Evolutionary conservation across 2,797 vertebrate species (phyloP).

Genomic region (Gymnocypris eckloni): DNA sequence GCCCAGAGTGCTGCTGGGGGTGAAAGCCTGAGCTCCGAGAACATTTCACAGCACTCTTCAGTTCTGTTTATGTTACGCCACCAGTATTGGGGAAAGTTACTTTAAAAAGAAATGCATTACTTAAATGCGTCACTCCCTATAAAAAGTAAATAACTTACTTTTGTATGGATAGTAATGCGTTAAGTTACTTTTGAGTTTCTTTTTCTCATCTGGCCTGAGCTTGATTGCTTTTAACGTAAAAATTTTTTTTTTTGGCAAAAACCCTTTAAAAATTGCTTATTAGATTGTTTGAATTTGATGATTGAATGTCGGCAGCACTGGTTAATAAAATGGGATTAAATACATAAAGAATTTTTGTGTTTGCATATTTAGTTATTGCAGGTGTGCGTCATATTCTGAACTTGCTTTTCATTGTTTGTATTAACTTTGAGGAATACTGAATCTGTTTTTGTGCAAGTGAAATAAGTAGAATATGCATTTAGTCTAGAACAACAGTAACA

Average conservation of each 20-base stretch:
- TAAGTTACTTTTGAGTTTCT: neutral
- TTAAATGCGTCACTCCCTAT: no score
- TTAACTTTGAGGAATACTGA: neutral
- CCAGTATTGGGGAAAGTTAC: slow-evolving; percentile 1
- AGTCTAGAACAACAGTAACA: neutral
- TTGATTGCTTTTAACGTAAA: neutral
- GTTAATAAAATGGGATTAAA: neutral
- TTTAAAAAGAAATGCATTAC: neutral
- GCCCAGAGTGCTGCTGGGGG: slow-evolving; percentile 55
- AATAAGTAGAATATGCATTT: neutral
- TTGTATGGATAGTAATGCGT: neutral
- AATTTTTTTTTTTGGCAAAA: neutral
- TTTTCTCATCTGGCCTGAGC: neutral
- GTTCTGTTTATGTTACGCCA: slow-evolving; percentile 71
- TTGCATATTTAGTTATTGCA: neutral
- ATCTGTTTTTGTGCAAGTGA: neutral
- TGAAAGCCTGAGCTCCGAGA: slow-evolving; percentile 65
- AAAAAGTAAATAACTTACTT: neutral
- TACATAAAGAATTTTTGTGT: neutral
- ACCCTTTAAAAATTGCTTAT: neutral
- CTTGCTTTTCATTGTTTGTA: neutral
- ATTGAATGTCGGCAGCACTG: neutral
- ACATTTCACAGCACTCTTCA: slow-evolving; percentile 71
- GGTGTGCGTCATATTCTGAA: neutral
- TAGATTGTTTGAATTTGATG: neutral